Percentiles rank a stretch among this genome's conserved stretches.
phyloP scores from a whole-genome alignment of 2,113 vertebrate genomes.

The Coracopsis vasa region DNA sequence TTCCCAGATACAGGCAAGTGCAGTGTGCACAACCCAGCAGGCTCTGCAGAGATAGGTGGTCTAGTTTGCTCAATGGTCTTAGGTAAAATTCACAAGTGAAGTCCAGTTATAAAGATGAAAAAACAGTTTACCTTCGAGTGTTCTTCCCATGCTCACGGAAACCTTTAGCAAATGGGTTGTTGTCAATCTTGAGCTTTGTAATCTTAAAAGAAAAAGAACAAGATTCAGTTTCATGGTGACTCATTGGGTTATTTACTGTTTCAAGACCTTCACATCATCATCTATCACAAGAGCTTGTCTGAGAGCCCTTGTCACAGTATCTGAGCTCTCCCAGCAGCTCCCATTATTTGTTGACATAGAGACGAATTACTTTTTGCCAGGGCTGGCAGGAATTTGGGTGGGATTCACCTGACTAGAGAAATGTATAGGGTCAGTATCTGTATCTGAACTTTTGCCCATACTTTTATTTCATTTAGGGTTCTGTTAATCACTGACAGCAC shows the following conservation, averaged over 20 bases:
- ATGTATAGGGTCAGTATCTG: background rate
- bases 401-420: background rate
- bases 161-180: conserved; percentile 92
- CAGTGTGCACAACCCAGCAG: background rate
- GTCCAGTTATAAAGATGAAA: background rate
- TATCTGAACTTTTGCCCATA: background rate
- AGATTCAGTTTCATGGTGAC: background rate
- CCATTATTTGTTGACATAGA: background rate
- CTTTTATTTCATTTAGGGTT: background rate
- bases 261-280: background rate
- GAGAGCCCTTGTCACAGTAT: background rate
- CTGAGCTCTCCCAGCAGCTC: background rate
- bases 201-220: conserved; percentile 72
- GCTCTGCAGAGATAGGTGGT: background rate
- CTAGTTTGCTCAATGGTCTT: background rate
- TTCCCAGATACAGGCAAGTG: background rate
- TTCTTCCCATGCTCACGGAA: conserved; percentile 87
- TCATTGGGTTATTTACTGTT: background rate
- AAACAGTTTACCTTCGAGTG: conserved; percentile 78
- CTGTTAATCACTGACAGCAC: background rate
- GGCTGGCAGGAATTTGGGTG: background rate
- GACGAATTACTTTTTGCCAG: background rate
- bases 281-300: background rate
- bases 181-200: conserved; percentile 91
- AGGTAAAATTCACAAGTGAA: background rate